These are phyloP conservation scores for Nycticebus coucang DNA, from an alignment of 2,113 vertebrate genomes.

Conservation along the genomic window DNA sequence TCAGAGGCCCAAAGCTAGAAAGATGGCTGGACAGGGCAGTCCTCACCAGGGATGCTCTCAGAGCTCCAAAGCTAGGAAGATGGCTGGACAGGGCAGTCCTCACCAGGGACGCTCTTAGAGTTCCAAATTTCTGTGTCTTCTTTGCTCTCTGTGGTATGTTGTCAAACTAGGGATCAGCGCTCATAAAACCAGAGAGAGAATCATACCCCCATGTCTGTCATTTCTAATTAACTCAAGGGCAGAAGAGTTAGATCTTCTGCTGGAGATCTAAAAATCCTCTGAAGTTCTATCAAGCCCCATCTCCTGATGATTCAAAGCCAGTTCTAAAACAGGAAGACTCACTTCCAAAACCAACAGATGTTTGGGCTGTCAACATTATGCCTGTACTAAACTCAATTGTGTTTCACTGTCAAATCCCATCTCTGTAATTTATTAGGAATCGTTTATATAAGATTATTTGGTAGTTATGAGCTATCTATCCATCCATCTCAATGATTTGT, in stretches of 20 bases:
- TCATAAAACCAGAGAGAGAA: neutral
- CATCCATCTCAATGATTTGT: neutral
- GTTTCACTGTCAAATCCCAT: neutral
- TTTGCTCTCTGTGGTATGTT: neutral
- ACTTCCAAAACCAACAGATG: constrained; percentile 35
- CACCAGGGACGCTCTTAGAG: neutral
- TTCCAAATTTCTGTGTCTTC: neutral
- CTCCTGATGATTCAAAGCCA: neutral
- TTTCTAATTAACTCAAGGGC: neutral
- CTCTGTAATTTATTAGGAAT: constrained; percentile 21
- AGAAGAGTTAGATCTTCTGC: neutral
- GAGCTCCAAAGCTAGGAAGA: neutral
- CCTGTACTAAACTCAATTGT: constrained; percentile 1
- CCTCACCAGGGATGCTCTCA: neutral
- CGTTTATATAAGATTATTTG: neutral
- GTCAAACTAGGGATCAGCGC: neutral
- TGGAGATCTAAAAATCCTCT: neutral
- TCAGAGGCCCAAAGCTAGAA: accelerated
- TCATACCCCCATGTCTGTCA: neutral
- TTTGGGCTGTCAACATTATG: neutral
- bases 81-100: no score
- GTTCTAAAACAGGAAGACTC: neutral
- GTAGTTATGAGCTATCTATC: neutral
- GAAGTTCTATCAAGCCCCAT: neutral
- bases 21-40: neutral